phyloP scores from a whole-genome alignment of 2,797 vertebrate genomes.

The Muraenolepis orangiensis region DNA sequence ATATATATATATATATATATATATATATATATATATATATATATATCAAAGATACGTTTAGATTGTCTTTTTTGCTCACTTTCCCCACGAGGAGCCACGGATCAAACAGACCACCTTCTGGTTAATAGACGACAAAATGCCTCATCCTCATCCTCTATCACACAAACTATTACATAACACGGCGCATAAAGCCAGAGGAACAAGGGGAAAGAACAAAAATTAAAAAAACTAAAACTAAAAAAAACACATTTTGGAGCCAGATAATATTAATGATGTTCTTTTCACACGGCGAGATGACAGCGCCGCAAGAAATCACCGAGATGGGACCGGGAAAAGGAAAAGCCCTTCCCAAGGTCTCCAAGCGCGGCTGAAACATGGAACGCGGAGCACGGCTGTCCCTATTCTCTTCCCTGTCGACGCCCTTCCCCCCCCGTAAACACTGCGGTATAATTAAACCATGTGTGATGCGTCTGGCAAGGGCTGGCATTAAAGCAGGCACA shows the following conservation, averaged over 20 bases:
- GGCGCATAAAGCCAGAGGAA: neutral
- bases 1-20: too few species aligned
- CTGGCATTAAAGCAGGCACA: neutral
- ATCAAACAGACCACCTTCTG: neutral
- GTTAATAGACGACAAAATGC: neutral
- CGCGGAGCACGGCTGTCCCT: neutral
- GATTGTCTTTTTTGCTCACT: neutral
- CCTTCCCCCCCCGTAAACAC: neutral
- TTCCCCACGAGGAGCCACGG: neutral
- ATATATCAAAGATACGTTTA: neutral
- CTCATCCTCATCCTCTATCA: neutral
- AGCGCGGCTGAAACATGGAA: conserved; percentile 8
- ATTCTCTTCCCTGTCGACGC: neutral
- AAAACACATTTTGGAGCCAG: conserved; percentile 4
- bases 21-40: too few species aligned
- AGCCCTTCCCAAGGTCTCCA: conserved; percentile 8
- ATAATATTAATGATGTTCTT: neutral
- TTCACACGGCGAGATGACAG: neutral
- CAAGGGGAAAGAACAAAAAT: neutral
- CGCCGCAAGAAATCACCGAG: neutral
- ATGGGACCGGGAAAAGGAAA: neutral
- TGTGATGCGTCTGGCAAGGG: neutral
- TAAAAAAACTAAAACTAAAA: too few species aligned
- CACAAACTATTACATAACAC: neutral
- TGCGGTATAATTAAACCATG: conserved; percentile 24